phyloP scores from a whole-genome alignment of 2,797 vertebrate genomes.

The Eupleurogrammus muticus region DNA sequence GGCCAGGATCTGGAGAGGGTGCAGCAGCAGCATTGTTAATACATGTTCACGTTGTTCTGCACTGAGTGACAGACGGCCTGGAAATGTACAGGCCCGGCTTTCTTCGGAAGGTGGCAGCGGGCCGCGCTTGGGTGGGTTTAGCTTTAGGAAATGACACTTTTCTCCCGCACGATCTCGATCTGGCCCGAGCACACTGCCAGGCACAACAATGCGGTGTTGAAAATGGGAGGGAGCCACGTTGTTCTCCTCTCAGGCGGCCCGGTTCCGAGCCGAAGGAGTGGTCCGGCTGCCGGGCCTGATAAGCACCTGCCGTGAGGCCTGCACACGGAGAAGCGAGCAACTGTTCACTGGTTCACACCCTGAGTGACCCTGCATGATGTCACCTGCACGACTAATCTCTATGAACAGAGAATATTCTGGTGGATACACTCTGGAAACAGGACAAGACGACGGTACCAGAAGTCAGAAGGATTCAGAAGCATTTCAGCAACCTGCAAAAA shows the following conservation, averaged over 20 bases:
- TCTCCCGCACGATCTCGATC: conserved; percentile 85
- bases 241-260: conserved; percentile 29
- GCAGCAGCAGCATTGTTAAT: conserved; percentile 70
- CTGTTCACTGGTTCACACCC: conserved; percentile 51
- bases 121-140: conserved; percentile 36
- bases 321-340: conserved; percentile 23
- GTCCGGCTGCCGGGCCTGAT: conserved; percentile 85
- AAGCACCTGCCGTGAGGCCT: conserved; percentile 75
- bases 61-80: conserved; percentile 61
- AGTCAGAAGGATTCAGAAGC: no score
- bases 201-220: conserved; percentile 90
- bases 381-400: conserved; percentile 14
- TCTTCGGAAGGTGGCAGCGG: conserved; percentile 57
- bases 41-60: conserved; percentile 30
- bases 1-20: conserved; percentile 52
- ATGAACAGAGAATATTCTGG: no score
- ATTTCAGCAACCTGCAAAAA: no score
- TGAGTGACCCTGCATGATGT: conserved; percentile 28
- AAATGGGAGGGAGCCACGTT: conserved; percentile 77
- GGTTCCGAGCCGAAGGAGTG: conserved; percentile 79
- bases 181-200: conserved; percentile 79
- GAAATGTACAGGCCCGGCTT: conserved; percentile 60
- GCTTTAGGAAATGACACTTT: conserved; percentile 87
- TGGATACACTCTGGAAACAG: no score
- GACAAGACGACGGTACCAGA: no score